Base-by-base conservation (phyloP, 2,888 invertebrate species). In the Parelbella ahira region DNA sequence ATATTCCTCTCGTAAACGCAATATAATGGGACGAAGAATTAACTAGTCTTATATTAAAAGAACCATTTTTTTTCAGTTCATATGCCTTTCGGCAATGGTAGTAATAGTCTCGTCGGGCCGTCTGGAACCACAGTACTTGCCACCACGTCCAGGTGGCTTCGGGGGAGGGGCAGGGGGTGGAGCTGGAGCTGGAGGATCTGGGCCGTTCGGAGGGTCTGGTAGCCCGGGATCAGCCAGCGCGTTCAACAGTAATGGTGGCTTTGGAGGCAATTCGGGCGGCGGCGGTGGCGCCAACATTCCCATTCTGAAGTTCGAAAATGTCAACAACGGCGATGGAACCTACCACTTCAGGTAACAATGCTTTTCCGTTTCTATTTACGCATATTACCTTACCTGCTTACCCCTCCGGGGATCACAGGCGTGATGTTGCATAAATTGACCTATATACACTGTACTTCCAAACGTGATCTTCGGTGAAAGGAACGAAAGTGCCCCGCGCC, bases 261-360 rank as follows among this genome's bases (percentile, higher is more conserved):
- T 52, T 12, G 54, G 54, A 60, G 24, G 70, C 10, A 47, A 44
- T 15, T 24, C 44, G 58, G 51, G 50, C 20, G 51, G 50, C 33
- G 55, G 71, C 54, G 25, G 13, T 24, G 71, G 75, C 12, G 63
- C 72, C 5, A 72, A 80, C 49, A 76, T 79, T 49, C 91, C 92
- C 4, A 92, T 92, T 52, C 70, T 90, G 6, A 88, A 88, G 51
- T 91, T 89, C 58, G 89, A 90, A 49, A 92, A 91, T 52, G 89
- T 86, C 41, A 91, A 91, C 73, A 91, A 91, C 57, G 90, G 91
- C 23, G 91, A 90, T 54, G 92, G 92, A 48, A 90, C 80, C 53
- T 92, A 92, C 60, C 88, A 82, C 48, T 92, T 90, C 72, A 90
- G 89, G 91, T 91, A 67, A 66, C 2, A n/a, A n/a, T n/a, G n/a